phyloP scores from a whole-genome alignment of 1,140 invertebrate genomes.

The Heterodera carotae region DNA sequence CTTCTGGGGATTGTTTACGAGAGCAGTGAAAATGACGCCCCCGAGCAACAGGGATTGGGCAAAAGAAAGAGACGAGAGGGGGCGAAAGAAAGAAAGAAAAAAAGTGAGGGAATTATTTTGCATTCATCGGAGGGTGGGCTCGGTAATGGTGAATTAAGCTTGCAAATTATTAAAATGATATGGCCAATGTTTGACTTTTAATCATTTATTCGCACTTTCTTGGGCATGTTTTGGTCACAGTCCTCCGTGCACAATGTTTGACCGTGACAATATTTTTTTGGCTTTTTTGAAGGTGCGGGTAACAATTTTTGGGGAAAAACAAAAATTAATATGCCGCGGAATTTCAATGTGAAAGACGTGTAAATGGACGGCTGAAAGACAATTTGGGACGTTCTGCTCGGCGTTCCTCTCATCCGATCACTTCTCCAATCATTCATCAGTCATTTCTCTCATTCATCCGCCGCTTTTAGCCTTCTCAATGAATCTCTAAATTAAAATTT shows the following conservation, averaged over 20 bases:
- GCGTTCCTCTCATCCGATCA: background rate
- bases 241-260: constrained; percentile 21
- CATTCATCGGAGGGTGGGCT: too few species aligned
- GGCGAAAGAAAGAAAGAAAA: background rate
- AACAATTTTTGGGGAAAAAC: background rate
- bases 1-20: background rate
- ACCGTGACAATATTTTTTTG: constrained; percentile 21
- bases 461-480: too few species aligned
- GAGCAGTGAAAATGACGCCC: background rate
- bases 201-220: constrained; percentile 26
- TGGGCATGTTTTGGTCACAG: constrained; percentile 31
- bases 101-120: background rate
- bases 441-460: background rate
- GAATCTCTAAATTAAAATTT: too few species aligned
- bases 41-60: background rate
- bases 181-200: background rate
- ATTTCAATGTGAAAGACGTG: background rate
- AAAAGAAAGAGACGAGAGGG: background rate
- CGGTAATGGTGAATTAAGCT: too few species aligned
- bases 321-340: background rate
- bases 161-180: too few species aligned
- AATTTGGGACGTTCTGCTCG: too few species aligned
- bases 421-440: background rate
- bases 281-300: background rate
- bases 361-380: too few species aligned